A percentile compares a stretch with the other conserved stretches of the same genome.
phyloP scores from a whole-genome alignment of 2,888 invertebrate species.

The Anoncus sp. region DNA sequence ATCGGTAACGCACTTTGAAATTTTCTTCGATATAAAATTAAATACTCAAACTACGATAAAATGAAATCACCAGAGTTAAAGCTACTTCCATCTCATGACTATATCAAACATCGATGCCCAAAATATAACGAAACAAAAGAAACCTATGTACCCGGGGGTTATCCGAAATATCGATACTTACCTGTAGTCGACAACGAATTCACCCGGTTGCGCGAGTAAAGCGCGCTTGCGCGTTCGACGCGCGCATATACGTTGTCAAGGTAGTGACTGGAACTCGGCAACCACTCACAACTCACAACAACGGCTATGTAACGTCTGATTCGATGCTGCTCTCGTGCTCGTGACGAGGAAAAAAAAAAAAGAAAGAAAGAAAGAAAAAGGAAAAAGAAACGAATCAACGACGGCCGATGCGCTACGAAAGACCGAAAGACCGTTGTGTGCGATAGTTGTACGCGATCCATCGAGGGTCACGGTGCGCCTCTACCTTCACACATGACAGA shows the following conservation, averaged over 20 bases:
- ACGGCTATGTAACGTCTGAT: constrained; percentile 39
- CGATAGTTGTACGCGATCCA: constrained; percentile 68
- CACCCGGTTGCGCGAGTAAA: constrained; percentile 16
- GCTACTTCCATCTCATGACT: too few species aligned
- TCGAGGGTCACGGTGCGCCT: constrained; percentile 56
- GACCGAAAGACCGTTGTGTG: constrained; percentile 42
- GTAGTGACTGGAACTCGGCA: constrained; percentile 24
- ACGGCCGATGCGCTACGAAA: constrained; percentile 46
- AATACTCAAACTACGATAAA: too few species aligned
- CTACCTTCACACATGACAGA: constrained; percentile 8
- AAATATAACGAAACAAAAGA: not conserved
- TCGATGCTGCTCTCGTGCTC: constrained; percentile 37
- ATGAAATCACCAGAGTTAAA: too few species aligned
- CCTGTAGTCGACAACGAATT: constrained; percentile 44
- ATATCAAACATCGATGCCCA: too few species aligned
- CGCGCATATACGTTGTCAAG: constrained; percentile 50
- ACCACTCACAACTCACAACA: constrained; percentile 28
- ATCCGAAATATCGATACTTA: constrained; percentile 11
- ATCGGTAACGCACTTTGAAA: too few species aligned
- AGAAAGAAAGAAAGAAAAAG: too few species aligned
- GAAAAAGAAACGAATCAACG: too few species aligned
- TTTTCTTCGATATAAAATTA: too few species aligned
- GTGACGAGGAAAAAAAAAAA: constrained; percentile 42
- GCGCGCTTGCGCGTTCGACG: constrained; percentile 59
- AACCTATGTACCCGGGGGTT: constrained; percentile 15